Evolutionary conservation across 1,140 invertebrate genomes (phyloP), one percentile per base, ranked within the genome.

Genomic region (Orchesella cincta): DNA sequence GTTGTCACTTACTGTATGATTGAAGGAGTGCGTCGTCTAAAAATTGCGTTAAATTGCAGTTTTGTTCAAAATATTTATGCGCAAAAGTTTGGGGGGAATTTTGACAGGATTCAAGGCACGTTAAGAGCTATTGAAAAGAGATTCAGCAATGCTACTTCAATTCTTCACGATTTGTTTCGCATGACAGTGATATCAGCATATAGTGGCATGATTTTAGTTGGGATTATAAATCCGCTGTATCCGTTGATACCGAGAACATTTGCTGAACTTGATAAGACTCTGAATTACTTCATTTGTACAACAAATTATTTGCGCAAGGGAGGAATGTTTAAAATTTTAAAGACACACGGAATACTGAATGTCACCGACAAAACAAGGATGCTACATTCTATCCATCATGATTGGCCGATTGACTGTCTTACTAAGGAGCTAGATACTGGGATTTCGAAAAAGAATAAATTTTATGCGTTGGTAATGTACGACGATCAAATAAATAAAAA

Each of bases 111-210:
- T 57, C 23, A 16, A 57, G 26, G 26, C 23, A 57, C n/a, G 14
- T 57, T 57, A 23, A 57, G 14, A 5, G n/a, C n/a, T n/a, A n/a
- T n/a, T n/a, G n/a, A n/a, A n/a, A n/a, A n/a, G n/a, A n/a, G n/a
- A n/a, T n/a, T n/a, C n/a, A n/a, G n/a, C n/a, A n/a, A n/a, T n/a
- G n/a, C n/a, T n/a, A n/a, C n/a, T n/a, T n/a, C n/a, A n/a, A 57
- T 26, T 57, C n/a, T 57, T n/a, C 12, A 26, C 54, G 54, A 23
- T 18, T 57, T 16, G 14, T 3, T 57, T 8, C 54, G 54, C 23
- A 57, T 71, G 12, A 36, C 23, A 18, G 16, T 71, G 67, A 12
- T 16, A 8, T 71, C 67, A 34, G 67, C 67, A 36, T 71, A 71
- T 23, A 23, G 31, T 31, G 67, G 67, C 3, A 71, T 71, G 67